Percentiles rank a stretch among this genome's conserved stretches.
phyloP scores from a whole-genome alignment of 2,113 vertebrate genomes.

The Nerophis lumbriciformis region DNA sequence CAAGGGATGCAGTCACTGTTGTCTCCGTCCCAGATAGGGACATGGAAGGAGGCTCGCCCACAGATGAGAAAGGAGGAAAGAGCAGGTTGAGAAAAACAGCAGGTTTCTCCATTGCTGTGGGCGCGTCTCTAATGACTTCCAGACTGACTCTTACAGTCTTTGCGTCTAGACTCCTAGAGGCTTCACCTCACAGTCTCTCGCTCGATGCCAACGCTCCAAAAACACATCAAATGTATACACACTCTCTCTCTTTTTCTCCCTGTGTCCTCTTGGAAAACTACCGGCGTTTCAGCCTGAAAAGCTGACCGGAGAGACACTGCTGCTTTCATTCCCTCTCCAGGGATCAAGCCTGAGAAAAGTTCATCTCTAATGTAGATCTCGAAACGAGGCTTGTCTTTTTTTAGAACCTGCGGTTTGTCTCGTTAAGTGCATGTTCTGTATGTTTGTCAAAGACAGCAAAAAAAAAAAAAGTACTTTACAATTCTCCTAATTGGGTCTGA shows the following conservation, averaged over 20 bases:
- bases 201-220: slow-evolving; percentile 15
- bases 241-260: neutral
- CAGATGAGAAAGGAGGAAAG: slow-evolving; percentile 23
- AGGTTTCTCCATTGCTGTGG: slow-evolving; percentile 64
- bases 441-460: slow-evolving; percentile 3
- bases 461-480: slow-evolving; percentile 43
- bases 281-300: slow-evolving; percentile 32
- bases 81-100: slow-evolving; percentile 64
- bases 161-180: slow-evolving; percentile 41
- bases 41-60: slow-evolving; percentile 26
- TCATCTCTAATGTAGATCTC: slow-evolving; percentile 43
- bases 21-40: slow-evolving; percentile 43
- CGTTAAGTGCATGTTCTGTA: slow-evolving; percentile 25
- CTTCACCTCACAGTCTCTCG: slow-evolving; percentile 17
- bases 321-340: slow-evolving; percentile 39
- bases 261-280: slow-evolving; percentile 37
- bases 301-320: slow-evolving; percentile 38
- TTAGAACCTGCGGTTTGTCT: slow-evolving; percentile 22
- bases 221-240: slow-evolving; percentile 3
- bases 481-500: slow-evolving; percentile 53
- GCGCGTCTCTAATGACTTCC: slow-evolving; percentile 69
- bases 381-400: slow-evolving; percentile 24
- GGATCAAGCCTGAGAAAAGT: slow-evolving; percentile 36
- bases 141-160: slow-evolving; percentile 45
- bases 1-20: slow-evolving; percentile 23